Conservation (phyloP, 2,797 vertebrate genomes). For the Sebastes diaconus region DNA sequence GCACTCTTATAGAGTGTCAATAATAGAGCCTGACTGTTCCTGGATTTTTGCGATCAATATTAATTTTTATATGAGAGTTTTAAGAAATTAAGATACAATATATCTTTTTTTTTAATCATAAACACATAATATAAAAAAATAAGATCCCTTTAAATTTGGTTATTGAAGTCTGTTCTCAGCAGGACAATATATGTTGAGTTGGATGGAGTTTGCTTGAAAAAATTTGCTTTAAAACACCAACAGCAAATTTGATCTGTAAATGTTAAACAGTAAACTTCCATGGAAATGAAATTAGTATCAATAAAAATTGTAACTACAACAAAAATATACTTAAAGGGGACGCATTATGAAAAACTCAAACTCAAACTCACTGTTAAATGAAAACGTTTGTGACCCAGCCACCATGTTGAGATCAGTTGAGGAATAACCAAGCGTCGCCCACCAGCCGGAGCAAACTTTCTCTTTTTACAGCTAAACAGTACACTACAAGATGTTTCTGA, state of each 20-base stretch:
- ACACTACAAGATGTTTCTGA: no score
- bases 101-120: background rate
- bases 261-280: background rate
- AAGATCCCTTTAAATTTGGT: background rate
- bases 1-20: background rate
- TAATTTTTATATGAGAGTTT: background rate
- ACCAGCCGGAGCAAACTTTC: no score
- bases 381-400: no score
- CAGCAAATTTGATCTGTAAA: background rate
- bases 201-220: background rate
- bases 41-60: background rate
- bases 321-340: background rate
- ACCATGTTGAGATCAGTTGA: no score
- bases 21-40: background rate
- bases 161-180: background rate
- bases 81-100: background rate
- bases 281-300: background rate
- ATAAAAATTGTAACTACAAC: background rate
- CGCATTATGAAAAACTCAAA: no score
- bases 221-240: background rate
- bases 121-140: background rate
- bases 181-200: background rate
- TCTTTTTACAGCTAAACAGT: no score
- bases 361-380: no score
- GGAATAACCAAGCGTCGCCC: no score